These are phyloP conservation scores for Patella vulgata DNA, from an alignment of 1,140 invertebrate genomes.

Conservation along the genomic window DNA sequence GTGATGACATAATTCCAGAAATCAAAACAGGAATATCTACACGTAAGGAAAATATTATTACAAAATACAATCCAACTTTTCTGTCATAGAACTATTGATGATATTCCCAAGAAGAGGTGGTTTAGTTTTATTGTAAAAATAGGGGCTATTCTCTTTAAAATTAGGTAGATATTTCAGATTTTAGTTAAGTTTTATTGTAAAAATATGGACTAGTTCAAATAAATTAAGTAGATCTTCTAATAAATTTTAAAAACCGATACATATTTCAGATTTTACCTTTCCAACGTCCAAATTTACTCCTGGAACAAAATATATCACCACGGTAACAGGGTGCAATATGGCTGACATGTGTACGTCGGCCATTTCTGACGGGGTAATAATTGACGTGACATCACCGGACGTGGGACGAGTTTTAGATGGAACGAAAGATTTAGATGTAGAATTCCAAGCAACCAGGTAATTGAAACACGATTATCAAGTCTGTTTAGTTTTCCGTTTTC, in stretches of 20 bases:
- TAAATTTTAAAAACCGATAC: too few species aligned
- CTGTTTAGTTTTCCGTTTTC: too few species aligned
- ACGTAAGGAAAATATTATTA: conserved; percentile 15
- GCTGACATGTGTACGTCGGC: conserved; percentile 31
- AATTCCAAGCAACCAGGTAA: conserved; percentile 42
- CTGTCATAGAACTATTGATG: too few species aligned
- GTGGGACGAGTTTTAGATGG: conserved; percentile 37
- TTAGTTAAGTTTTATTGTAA: too few species aligned
- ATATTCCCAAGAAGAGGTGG: too few species aligned
- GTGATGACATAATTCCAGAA: conserved; percentile 30
- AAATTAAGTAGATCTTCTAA: too few species aligned
- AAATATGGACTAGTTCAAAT: too few species aligned
- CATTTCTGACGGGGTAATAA: conserved; percentile 43
- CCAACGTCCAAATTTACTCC: conserved; percentile 22
- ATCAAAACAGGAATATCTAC: conserved; percentile 21
- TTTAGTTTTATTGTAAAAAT: too few species aligned
- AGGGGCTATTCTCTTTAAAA: background rate
- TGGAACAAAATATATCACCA: conserved; percentile 43
- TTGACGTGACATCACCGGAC: conserved; percentile 41
- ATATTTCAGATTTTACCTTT: conserved; percentile 27
- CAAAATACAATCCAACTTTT: too few species aligned
- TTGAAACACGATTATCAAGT: too few species aligned
- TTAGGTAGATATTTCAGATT: background rate
- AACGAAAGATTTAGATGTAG: conserved; percentile 30
- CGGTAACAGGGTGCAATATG: conserved; percentile 44